Evolutionary conservation across 2,888 invertebrate species (phyloP), one percentile per base, ranked within the genome.

Genomic region (Chaetogeoica ovagalla): DNA sequence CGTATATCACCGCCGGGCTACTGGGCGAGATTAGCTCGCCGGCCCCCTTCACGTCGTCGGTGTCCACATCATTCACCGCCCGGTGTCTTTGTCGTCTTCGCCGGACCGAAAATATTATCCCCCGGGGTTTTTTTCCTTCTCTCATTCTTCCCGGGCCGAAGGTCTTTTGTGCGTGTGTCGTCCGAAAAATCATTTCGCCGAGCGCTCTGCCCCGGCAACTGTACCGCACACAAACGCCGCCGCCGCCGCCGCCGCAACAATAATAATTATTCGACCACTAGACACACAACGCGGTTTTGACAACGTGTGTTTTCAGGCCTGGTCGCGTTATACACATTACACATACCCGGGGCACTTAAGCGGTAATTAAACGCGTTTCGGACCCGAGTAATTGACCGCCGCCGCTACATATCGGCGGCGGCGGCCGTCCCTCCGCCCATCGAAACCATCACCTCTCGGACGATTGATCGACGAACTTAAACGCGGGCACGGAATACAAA

Each of bases 21-120:
- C 63, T 23, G 57, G 60, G 55, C 62, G 69, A 79, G 69, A 79
- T 79, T 70, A 79, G 70, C 69, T 7, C n/a, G n/a, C 30, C 30
- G 55, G 23, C 19, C 62, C 62, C 62, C 62, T 55, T 63, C 62
- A 70, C 19, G 70, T 30, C 30, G 30, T n/a, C n/a, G n/a, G n/a
- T n/a, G 77, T 70, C 52, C 60, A 52, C 68, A 79, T 79, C 77
- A 63, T 79, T 79, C 77, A 63, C 70, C 62, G 70, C 30, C 30
- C 62, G 70, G 77, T 63, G 77, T 70, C 77, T 70, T 63, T 79
- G 77, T 79, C 77, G 70, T 79, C 77, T 79, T 79, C 70, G 70
- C 30, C 30, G 65, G 59, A 21, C 63, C 70, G 63, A 79, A 79
- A 79, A 77, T 77, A 77, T 77, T 48, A 17, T 63, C 76, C 66